Evolutionary conservation across 2,888 invertebrate species (phyloP).

Genomic region (Apantesis nais): DNA sequence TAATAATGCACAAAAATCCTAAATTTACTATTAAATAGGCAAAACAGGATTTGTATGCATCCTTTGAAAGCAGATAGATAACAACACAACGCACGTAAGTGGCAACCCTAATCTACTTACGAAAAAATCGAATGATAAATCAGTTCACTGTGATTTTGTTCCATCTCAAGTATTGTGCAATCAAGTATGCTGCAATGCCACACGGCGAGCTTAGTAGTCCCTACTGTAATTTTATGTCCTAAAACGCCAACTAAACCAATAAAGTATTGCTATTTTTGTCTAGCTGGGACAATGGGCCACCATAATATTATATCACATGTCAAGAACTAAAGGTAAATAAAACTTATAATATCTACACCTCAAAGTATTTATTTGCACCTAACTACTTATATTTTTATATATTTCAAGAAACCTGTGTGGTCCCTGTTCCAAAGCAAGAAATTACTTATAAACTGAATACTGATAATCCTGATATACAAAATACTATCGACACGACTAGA

Average conservation of each 20-base stretch:
- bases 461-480: conserved; percentile 18
- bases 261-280: conserved; percentile 27
- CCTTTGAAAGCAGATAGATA: too few relatives aligned
- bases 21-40: too few relatives aligned
- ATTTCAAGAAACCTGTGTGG: conserved; percentile 5
- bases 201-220: too few relatives aligned
- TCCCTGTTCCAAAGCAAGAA: background rate
- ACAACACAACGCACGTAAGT: too few relatives aligned
- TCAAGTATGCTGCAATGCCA: too few relatives aligned
- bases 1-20: too few relatives aligned
- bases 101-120: too few relatives aligned
- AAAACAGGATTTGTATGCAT: too few relatives aligned
- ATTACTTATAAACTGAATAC: background rate
- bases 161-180: too few relatives aligned
- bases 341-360: background rate
- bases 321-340: conserved; percentile 43
- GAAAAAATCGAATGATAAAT: too few relatives aligned
- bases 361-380: background rate
- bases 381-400: background rate
- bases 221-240: too few relatives aligned
- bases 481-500: conserved; percentile 53
- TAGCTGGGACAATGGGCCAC: conserved; percentile 74
- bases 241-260: background rate
- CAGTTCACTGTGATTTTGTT: too few relatives aligned
- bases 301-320: conserved; percentile 60